phyloP scores from a whole-genome alignment of 2,113 vertebrate genomes.

The Geothlypis trichas region DNA sequence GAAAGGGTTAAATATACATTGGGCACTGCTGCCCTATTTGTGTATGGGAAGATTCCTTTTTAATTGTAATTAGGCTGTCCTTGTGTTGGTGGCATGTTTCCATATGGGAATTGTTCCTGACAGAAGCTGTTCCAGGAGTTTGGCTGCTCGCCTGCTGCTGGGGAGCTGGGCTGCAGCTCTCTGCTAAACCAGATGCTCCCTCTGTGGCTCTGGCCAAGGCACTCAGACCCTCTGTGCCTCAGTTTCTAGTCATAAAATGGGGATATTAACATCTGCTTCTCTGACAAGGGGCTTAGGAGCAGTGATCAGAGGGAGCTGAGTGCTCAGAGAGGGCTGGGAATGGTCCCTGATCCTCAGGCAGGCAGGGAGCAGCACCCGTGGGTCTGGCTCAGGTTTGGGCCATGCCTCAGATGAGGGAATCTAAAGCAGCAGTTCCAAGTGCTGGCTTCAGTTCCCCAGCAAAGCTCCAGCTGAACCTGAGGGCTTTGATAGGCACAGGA shows the following conservation, averaged over 20 bases:
- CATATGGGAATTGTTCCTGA: conserved; percentile 45
- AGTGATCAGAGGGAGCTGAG: neutral
- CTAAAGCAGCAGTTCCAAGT: neutral
- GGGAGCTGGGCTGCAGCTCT: neutral
- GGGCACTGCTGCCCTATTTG: neutral
- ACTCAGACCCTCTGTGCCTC: conserved; percentile 7
- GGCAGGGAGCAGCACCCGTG: neutral
- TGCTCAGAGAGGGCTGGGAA: accelerated
- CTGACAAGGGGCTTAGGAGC: neutral
- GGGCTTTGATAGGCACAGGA: neutral
- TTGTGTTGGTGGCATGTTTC: conserved; percentile 25
- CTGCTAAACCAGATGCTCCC: conserved; percentile 39
- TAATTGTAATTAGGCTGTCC: conserved; percentile 55
- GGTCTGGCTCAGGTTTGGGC: neutral
- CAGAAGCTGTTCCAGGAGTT: conserved; percentile 60
- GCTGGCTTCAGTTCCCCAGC: neutral
- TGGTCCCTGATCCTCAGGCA: neutral
- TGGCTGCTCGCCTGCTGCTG: neutral
- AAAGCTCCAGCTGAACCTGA: neutral
- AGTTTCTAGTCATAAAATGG: neutral
- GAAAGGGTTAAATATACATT: neutral
- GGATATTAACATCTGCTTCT: neutral
- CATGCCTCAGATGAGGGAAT: neutral
- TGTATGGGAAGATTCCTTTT: conserved; percentile 40
- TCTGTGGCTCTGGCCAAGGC: neutral